Percentiles rank a stretch among this genome's conserved stretches.
Evolutionary conservation across 2,113 vertebrate genomes (phyloP).

Genomic region (Scolopax mira): DNA sequence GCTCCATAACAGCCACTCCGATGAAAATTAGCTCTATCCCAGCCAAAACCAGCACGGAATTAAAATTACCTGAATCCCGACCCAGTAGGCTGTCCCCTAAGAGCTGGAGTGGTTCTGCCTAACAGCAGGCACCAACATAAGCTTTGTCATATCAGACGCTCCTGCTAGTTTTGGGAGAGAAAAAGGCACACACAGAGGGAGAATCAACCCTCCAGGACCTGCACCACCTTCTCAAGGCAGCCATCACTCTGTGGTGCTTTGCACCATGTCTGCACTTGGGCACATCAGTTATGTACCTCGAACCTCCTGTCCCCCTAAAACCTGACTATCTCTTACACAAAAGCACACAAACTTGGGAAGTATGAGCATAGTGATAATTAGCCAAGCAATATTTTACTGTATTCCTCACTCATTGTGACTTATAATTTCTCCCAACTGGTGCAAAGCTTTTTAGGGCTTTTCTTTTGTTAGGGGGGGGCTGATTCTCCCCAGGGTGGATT

Average conservation of each 20-base stretch:
- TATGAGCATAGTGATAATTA: neutral
- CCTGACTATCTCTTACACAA: neutral
- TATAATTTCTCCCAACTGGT: neutral
- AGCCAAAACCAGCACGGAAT: neutral
- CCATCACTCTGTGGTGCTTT: fast-evolving
- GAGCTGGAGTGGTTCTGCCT: neutral
- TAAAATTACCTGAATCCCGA: neutral
- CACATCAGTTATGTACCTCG: neutral
- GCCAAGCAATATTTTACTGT: neutral
- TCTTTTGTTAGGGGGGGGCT: neutral
- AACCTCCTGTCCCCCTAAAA: neutral
- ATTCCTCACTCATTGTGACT: neutral
- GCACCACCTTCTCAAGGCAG: neutral
- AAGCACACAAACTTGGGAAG: neutral
- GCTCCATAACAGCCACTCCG: neutral
- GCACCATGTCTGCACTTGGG: neutral
- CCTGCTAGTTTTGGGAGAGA: neutral
- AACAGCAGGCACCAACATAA: neutral
- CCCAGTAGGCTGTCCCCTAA: neutral
- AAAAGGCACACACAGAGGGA: neutral
- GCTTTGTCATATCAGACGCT: neutral
- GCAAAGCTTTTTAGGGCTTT: neutral
- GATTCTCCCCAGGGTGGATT: neutral
- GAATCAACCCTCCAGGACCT: neutral
- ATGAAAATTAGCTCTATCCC: neutral